Base-by-base conservation (phyloP, 2,113 vertebrate species). In the Strix aluco region DNA sequence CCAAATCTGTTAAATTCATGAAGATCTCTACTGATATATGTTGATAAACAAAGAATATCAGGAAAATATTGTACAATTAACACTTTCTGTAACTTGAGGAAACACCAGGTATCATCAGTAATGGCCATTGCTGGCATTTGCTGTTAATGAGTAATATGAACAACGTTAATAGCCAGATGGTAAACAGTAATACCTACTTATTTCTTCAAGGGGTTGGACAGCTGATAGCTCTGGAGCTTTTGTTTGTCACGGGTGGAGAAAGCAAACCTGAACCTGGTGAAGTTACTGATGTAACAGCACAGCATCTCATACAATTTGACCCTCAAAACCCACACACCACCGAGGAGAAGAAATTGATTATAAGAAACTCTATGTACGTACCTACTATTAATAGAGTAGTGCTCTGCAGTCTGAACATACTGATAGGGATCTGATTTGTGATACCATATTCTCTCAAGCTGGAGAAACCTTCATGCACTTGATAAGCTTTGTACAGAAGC, bases 311-410 rank as follows among this genome's bases (percentile, higher is more conserved):
- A 51, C 94, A 96, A 26, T 99, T 99, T 22, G 97, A 97, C 23
- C 82, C 98, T 3, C 98, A 98, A 82, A 99, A 99, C 94, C 98
- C 98, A 23, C 96, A 97, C 59, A 90, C 95, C 57, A 96, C 86
- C 0, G 40, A 95, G 8, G 96, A 98, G 85, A 99, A 98, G 90
- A 98, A 52, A 32, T 15, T 99, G 81, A 32, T 99, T 63, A 95
- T 99, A 74, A 98, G 97, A 90, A 99, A 99, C 70, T 97, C 98
- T 12, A 98, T 97, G 99, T 99, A 98, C 1, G 98, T 97, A 88
- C 15, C 32, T 81, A 11, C 65, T 29, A 15, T 38, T 94, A 1
- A 22, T 42, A 46, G 38, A 29, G 15, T 32, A 18, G 46, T 7
- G 17, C 26, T 86, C 49, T 95, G 62, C 74, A 72, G 1, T n/a